Evolutionary conservation across 2,113 vertebrate genomes (phyloP), one percentile per base, ranked within the genome.

Genomic region (Corynorhinus townsendii): DNA sequence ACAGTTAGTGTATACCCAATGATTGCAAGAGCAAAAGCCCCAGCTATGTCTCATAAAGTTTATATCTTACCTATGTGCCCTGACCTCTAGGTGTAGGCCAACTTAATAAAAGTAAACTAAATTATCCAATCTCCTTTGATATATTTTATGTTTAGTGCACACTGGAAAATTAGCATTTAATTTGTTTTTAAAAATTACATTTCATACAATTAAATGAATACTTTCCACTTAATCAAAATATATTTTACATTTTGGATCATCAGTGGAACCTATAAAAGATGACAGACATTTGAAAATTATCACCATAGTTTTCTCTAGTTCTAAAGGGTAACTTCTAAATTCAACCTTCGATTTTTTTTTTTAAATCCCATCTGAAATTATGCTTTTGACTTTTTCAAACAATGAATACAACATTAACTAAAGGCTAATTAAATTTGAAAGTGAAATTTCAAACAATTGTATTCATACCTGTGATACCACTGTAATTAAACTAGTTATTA

Each of bases 51-150:
- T 95, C 79, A 96, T 88, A 71, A 45, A 71, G 59, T 95, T 95
- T 97, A 47, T 86, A 97, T 97, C 91, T 95, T 95, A 91, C 92
- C 73, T 38, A 97, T 91, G 77, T 90, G 95, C 96, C 94, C 86
- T 96, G 96, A 98, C 94, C 96, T 96, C 95, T 96, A 87, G 95
- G 95, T 10, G 4, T 82, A 96, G 92, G 66, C 90, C 95, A 96
- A 97, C 94, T 96, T 96, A 96, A 73, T 96, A 88, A 97, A 95
- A 97, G 96, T 94, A 95, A 92, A 97, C 93, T 94, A 97, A 97
- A 93, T 88, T 54, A 92, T 79, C 95, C 79, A 94, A 76, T 49
- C 52, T 91, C 71, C 72, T 96, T 91, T 96, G 91, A 71, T 47
- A 88, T 5, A 77, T 75, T 83, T 91, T 76, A 84, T 62, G 95